phyloP scores from a whole-genome alignment of 2,113 vertebrate species.

The Amblyopsis rosae region DNA sequence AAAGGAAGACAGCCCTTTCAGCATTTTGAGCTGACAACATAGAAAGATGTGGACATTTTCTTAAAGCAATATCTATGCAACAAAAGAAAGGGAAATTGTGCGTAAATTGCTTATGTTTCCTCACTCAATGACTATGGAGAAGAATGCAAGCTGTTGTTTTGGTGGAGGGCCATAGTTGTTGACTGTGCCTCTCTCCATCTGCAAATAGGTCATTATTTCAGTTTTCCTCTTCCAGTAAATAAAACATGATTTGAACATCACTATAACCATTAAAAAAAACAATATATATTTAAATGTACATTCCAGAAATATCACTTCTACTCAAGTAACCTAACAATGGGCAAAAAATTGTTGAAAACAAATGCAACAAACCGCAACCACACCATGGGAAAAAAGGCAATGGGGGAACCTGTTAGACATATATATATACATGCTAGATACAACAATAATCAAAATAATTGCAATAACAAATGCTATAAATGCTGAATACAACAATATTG shows the following conservation, averaged over 20 bases:
- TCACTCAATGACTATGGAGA: constrained; percentile 16
- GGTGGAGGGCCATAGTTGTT: not conserved
- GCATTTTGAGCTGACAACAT: constrained; percentile 72
- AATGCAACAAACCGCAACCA: too few species aligned
- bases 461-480: not conserved
- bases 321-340: too few species aligned
- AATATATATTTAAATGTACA: not conserved
- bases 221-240: constrained; percentile 1
- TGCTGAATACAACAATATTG: not conserved
- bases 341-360: not conserved
- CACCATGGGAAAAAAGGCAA: not conserved
- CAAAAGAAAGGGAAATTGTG: constrained; percentile 37
- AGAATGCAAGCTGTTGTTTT: constrained; percentile 28
- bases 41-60: constrained; percentile 25
- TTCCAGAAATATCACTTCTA: not conserved
- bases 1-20: constrained; percentile 54
- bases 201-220: not conserved
- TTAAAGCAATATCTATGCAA: constrained; percentile 34
- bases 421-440: not conserved
- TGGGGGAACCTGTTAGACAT: not conserved
- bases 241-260: not conserved
- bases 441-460: not conserved
- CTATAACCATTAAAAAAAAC: not conserved
- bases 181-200: not conserved
- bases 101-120: constrained; percentile 45